A percentile compares a stretch with the other conserved stretches of the same genome.
Conservation (phyloP, 30 jellyfish, hydroid and myxozoan genomes). For the Phacellophora camtschatica region DNA sequence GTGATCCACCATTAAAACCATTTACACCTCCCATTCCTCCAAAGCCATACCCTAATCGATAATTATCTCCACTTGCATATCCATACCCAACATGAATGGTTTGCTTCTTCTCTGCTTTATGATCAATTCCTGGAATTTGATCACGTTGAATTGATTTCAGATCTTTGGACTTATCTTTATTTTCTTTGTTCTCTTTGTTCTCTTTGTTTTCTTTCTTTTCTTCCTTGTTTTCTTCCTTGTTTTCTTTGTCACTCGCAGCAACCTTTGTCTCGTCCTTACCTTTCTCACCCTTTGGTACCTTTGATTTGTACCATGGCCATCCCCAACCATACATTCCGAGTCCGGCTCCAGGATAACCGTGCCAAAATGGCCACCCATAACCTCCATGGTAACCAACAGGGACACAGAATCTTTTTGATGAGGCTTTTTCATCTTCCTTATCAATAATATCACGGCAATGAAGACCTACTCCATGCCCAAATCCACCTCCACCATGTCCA, state of each 20-base stretch:
- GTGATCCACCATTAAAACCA: constrained; percentile 76
- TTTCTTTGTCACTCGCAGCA: background rate
- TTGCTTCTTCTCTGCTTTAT: constrained; percentile 79
- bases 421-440: constrained; percentile 6
- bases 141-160: constrained; percentile 61
- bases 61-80: constrained; percentile 98
- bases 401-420: constrained; percentile 89
- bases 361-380: constrained; percentile 98
- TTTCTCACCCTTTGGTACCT: constrained; percentile 84
- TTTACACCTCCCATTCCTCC: constrained; percentile 99
- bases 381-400: constrained; percentile 99
- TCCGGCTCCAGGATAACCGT: constrained; percentile 99
- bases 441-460: constrained; percentile 89
- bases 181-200: background rate
- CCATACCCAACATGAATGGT: constrained; percentile 99
- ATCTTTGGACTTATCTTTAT: constrained; percentile 47
- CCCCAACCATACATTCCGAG: constrained; percentile 99
- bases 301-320: constrained; percentile 98
- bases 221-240: constrained; percentile 33
- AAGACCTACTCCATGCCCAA: constrained; percentile 69
- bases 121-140: constrained; percentile 67
- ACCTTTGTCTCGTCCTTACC: background rate
- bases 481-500: constrained; percentile 62
- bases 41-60: constrained; percentile 93
- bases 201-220: constrained; percentile 27